These are phyloP conservation scores for Chironomus striatipennis DNA, from an alignment of 1,140 invertebrate species.

Conservation along the genomic window DNA sequence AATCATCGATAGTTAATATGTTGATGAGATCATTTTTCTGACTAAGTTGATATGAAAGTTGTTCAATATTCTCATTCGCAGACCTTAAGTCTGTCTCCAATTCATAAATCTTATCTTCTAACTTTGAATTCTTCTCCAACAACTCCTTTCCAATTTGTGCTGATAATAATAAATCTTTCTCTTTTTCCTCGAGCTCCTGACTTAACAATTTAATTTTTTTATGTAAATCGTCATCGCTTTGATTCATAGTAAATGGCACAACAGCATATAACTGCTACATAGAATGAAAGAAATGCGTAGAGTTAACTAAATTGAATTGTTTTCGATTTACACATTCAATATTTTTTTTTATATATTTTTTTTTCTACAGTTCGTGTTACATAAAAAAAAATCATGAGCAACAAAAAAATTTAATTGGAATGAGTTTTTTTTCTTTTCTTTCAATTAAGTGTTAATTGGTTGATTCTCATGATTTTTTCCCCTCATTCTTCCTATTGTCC, in stretches of 20 bases:
- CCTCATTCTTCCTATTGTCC: too few species aligned
- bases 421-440: background rate
- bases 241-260: slow-evolving; percentile 15
- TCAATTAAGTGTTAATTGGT: background rate
- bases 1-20: slow-evolving; percentile 60
- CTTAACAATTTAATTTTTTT: slow-evolving; percentile 70
- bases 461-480: background rate
- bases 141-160: slow-evolving; percentile 94
- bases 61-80: slow-evolving; percentile 78
- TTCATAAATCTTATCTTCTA: slow-evolving; percentile 63
- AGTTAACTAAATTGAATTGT: background rate
- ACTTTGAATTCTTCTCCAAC: slow-evolving; percentile 77
- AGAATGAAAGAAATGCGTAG: background rate
- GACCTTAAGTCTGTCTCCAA: slow-evolving; percentile 73
- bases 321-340: background rate
- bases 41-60: slow-evolving; percentile 80
- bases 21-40: slow-evolving; percentile 89
- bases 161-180: slow-evolving; percentile 81
- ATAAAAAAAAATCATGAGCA: background rate
- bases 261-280: slow-evolving; percentile 1
- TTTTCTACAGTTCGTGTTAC: background rate
- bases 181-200: slow-evolving; percentile 89
- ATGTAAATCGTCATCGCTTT: slow-evolving; percentile 9
- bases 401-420: too few species aligned
- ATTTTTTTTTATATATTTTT: too few species aligned